Evolutionary conservation across 2,888 invertebrate genomes (phyloP), one percentile per base, ranked within the genome.

Genomic region (Tipula helvola): DNA sequence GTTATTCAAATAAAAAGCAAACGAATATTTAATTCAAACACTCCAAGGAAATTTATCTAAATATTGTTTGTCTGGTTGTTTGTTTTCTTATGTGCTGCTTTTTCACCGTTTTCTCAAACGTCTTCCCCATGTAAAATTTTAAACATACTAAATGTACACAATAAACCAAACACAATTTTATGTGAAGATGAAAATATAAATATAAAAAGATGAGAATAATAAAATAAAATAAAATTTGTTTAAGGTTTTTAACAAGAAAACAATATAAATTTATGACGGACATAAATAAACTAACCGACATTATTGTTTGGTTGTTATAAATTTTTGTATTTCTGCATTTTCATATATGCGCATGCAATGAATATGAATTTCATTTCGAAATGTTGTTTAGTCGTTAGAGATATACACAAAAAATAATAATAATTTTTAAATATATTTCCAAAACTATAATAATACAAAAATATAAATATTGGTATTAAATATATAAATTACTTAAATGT

Each of bases 11-110:
- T 71, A 71, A 28, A 16, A 71, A 28, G 28, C 10, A 71, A 71
- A 71, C 71, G 71, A 71, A 71, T 71, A 71, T 71, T 71, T 71
- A 71, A 71, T 71, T 71, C 71, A 71, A 71, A 71, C 71, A 71
- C 71, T 71, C 71, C 28, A 71, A 71, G 71, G 71, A 71, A 71
- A 71, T 71, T 71, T 71, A 71, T 71, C 71, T 28, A 4, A 71
- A 71, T 71, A 71, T 39, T 71, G 2, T 10, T 71, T 18, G 71
- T 52, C 28, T 71, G 28, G 71, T 71, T 57, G 52, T 57, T 57
- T 57, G 52, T 57, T 57, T 57, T 57, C 52, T 57, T 57, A 57
- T 39, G 7, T 16, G 52, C 52, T 57, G 52, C n/a, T 57, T 71
- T 71, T 71, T 10, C 71, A 71, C 71, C 71, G 71, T 28, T 28